Evolutionary conservation across 2,888 invertebrate species (phyloP), one percentile per base, ranked within the genome.

Genomic region (Himalopsyche tibetana): DNA sequence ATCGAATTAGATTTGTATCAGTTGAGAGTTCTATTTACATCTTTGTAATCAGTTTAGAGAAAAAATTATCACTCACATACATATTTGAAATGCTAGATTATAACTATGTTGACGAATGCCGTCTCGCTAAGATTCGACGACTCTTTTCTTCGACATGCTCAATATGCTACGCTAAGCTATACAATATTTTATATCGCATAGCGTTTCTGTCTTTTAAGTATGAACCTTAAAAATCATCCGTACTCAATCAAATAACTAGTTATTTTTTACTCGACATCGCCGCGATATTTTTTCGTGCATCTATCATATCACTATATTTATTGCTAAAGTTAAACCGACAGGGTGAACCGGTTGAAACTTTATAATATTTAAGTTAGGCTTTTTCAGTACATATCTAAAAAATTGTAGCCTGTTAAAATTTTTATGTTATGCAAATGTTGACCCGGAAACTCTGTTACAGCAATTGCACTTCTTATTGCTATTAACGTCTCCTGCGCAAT

Each of bases 341-440:
- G 63, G 4, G 28, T 9, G 3, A 63, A 63, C n/a, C 28, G 63
- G 19, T 63, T 11, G 28, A 63, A 63, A 19, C 63, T 63, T 19
- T 19, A 4, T 63, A 63, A 63, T 63, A 63, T 63, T 63, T 63
- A 63, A 63, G 63, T 19, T 63, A 63, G 19, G 63, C 19, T 63
- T 63, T 63, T 63, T n/a, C 63, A 63, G 63, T 63, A 63, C 63
- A 63, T 63, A 63, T 63, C 63, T 63, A 19, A 63, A 63, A 63
- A 63, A 63, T 51, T 63, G 19, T 63, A 63, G 63, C 63, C 63
- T 28, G 28, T 63, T 63, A 19, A 19, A 63, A 63, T 56, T 56
- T 56, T n/a, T 17, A 56, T 56, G n/a, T 56, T 19, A n/a, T 8
- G 6, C n/a, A 63, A 63, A 51, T 19, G 11, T 63, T 9, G 8